Evolutionary conservation across 2,113 vertebrate species (phyloP), one percentile per base, ranked within the genome.

Genomic region (Dicentrarchus labrax): DNA sequence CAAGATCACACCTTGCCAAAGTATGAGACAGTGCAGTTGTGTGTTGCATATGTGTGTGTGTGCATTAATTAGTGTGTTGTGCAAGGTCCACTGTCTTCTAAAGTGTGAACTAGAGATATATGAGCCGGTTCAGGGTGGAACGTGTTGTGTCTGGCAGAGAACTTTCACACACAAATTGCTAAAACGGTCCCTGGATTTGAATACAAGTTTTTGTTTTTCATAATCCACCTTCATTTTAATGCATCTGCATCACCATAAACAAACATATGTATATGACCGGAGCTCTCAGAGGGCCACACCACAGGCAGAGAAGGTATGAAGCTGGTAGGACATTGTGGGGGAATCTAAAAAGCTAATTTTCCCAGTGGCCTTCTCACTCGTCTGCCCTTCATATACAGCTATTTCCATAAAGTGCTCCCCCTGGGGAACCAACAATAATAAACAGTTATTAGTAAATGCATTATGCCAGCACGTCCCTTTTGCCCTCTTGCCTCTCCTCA

Each of bases 381-480:
- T 91, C 86, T 91, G 91, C 83, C 92, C 91, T 92, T 88, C 82
- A 86, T 87, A 88, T 91, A 72, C 89, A 90, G 72, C 76, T 86
- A 94, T 95, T 93, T 94, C 90, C 94, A 94, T 94, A 92, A 93
- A 94, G 91, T 86, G 88, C 84, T 86, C 75, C 90, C 94, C 93
- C 89, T 82, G 82, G 94, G 90, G 93, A 93, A 90, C 86, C 89
- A 88, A 90, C 93, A 94, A 94, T 94, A 95, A 95, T 93, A 94
- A 94, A 94, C 91, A 93, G 93, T 94, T 95, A 95, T 95, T 95
- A 94, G 93, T 93, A 90, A 94, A 94, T 93, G 94, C 93, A 95
- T 95, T 95, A 94, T 89, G 85, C 85, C 93, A 84, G 79, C 82
- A 88, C 86, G 84, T 89, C 91, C 91, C 90, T 93, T 89, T 91